Evolutionary conservation across 2,888 invertebrate genomes (phyloP).

Genomic region (Sericinus montela): DNA sequence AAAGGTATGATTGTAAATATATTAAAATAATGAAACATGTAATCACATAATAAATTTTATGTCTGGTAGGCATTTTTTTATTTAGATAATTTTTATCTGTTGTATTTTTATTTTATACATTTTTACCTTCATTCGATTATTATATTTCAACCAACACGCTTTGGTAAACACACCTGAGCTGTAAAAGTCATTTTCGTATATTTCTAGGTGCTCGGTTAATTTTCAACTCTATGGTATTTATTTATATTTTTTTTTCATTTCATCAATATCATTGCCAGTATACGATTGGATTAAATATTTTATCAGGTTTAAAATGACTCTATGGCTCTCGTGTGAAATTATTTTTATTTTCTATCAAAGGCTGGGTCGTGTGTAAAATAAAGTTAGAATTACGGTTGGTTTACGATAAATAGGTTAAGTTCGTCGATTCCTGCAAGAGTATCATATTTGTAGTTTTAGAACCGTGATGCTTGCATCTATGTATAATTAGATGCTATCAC

Average conservation of each 20-base stretch:
- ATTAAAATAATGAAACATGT: conserved; percentile 31
- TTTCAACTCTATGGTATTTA: too few species aligned
- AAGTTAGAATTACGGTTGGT: conserved; percentile 24
- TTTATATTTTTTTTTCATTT: too few species aligned
- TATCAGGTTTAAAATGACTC: conserved; percentile 3
- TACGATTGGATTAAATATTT: background rate
- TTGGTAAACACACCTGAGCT: conserved; percentile 18
- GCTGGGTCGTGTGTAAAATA: conserved; percentile 63
- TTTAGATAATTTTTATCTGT: conserved; percentile 23
- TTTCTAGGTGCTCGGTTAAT: background rate
- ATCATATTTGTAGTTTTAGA: conserved; percentile 22
- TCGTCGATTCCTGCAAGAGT: conserved; percentile 12
- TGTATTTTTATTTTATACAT: conserved; percentile 23
- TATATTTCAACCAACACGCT: background rate
- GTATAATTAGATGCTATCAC: too few species aligned
- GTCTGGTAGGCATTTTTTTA: conserved; percentile 22
- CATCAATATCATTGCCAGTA: background rate
- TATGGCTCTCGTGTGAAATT: conserved; percentile 23
- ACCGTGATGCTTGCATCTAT: conserved; percentile 37
- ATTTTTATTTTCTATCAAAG: conserved; percentile 33
- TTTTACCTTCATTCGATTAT: conserved; percentile 9
- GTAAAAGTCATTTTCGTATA: conserved; percentile 11
- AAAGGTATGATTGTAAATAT: conserved; percentile 55
- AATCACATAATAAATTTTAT: conserved; percentile 36
- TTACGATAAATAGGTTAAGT: conserved; percentile 24